Conservation (phyloP, 2,113 vertebrate genomes). For the Chaetodon trifascialis region DNA sequence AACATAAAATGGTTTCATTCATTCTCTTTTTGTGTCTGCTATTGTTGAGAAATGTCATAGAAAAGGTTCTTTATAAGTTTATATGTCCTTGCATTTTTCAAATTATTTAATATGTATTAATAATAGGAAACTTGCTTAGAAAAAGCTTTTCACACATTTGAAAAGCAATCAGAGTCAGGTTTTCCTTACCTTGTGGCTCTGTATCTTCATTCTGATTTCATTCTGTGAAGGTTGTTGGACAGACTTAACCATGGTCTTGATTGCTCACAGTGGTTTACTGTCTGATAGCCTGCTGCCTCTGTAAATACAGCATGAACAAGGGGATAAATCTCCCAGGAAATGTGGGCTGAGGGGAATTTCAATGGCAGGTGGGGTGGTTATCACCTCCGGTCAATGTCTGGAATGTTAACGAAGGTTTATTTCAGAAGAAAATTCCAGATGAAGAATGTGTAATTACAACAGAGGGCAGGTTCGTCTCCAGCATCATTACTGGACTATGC, state of each 20-base stretch:
- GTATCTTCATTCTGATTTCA: slow-evolving; percentile 26
- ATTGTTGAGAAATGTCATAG: slow-evolving; percentile 28
- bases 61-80: slow-evolving; percentile 20
- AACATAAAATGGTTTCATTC: slow-evolving; percentile 29
- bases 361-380: slow-evolving; percentile 47
- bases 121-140: slow-evolving; percentile 26
- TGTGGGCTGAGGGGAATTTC: slow-evolving; percentile 57
- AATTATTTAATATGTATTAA: slow-evolving; percentile 25
- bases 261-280: slow-evolving; percentile 48
- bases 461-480: not conserved
- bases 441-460: slow-evolving; percentile 17
- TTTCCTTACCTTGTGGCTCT: slow-evolving; percentile 4
- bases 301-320: slow-evolving; percentile 64
- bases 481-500: slow-evolving; percentile 4
- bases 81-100: slow-evolving; percentile 4
- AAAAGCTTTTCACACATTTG: slow-evolving; percentile 42
- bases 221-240: slow-evolving; percentile 48
- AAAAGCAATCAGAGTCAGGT: slow-evolving; percentile 44
- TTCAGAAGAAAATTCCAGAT: slow-evolving; percentile 17
- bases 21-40: slow-evolving; percentile 23
- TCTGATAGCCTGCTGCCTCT: slow-evolving; percentile 56
- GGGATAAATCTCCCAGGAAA: slow-evolving; percentile 54
- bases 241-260: slow-evolving; percentile 46
- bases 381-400: slow-evolving; percentile 44
- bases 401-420: slow-evolving; percentile 54